A percentile compares a stretch with the other conserved stretches of the same genome.
Evolutionary conservation across 2,888 invertebrate species (phyloP).

Genomic region (Pilophorus perplexus): DNA sequence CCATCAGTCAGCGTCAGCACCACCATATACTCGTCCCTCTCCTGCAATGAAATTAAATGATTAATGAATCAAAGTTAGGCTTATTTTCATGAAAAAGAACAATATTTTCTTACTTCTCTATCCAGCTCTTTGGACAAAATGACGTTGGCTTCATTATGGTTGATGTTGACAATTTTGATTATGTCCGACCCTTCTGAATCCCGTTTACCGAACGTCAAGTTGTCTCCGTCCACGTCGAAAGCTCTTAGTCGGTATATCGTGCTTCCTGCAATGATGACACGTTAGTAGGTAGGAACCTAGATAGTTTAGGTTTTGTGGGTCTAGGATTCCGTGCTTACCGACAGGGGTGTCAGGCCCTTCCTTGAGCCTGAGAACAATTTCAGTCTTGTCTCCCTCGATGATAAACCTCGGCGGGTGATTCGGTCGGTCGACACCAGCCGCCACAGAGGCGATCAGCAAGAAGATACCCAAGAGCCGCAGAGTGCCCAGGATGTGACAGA

Average conservation of each 20-base stretch:
- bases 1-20: slow-evolving; percentile 87
- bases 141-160: slow-evolving; percentile 79
- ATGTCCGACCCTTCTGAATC: slow-evolving; percentile 79
- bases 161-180: slow-evolving; percentile 76
- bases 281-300: not conserved
- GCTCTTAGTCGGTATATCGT: slow-evolving; percentile 79
- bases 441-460: slow-evolving; percentile 1
- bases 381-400: slow-evolving; percentile 76
- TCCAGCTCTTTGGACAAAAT: slow-evolving; percentile 86
- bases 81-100: slow-evolving; percentile 6
- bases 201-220: slow-evolving; percentile 75
- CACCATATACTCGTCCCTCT: slow-evolving; percentile 82
- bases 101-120: slow-evolving; percentile 76
- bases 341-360: slow-evolving; percentile 83
- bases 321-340: slow-evolving; percentile 73
- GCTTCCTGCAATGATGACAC: slow-evolving; percentile 60
- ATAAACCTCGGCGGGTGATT: slow-evolving; percentile 86
- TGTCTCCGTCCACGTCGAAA: slow-evolving; percentile 82
- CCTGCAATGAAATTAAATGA: slow-evolving; percentile 55
- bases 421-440: slow-evolving; percentile 22
- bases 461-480: not conserved
- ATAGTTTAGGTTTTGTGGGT: too few relatives aligned
- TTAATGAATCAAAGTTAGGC: not conserved
- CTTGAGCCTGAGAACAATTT: slow-evolving; percentile 84
- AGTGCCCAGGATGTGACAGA: not conserved